Percentiles rank a stretch among this genome's conserved stretches.
Evolutionary conservation across 2,797 vertebrate species (phyloP).

Genomic region (Rhinatrema bivittatum): DNA sequence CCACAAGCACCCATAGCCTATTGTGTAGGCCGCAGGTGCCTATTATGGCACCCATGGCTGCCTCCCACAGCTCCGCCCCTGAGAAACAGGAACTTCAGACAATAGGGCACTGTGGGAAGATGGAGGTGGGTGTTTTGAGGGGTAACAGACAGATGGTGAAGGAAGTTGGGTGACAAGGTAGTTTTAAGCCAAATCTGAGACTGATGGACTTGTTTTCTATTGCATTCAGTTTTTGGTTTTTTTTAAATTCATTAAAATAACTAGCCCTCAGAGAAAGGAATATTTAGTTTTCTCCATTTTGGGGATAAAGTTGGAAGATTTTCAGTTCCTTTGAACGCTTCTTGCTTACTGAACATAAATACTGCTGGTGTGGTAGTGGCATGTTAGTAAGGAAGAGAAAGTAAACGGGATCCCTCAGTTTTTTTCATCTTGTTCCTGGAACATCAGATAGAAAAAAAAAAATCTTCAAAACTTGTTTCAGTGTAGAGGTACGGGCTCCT

Average conservation of each 20-base stretch:
- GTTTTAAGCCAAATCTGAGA: constrained; percentile 38
- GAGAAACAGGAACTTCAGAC: constrained; percentile 81
- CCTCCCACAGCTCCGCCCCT: constrained; percentile 74
- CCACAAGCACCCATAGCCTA: constrained; percentile 83
- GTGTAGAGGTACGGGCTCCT: no score
- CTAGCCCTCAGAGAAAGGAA: not conserved
- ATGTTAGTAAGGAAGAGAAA: no score
- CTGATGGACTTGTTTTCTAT: not conserved
- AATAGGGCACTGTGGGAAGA: constrained; percentile 86
- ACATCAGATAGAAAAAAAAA: no score
- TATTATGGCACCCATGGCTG: constrained; percentile 84
- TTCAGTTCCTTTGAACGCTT: no score
- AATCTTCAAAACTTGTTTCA: no score
- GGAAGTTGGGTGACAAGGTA: constrained; percentile 39
- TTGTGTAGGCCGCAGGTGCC: constrained; percentile 96
- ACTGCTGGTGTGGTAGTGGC: no score
- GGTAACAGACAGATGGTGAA: constrained; percentile 74
- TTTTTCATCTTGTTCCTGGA: no score
- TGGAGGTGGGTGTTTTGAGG: constrained; percentile 50
- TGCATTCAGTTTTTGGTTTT: constrained; percentile 11
- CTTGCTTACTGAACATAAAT: no score
- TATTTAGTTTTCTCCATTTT: not conserved
- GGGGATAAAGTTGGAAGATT: not conserved
- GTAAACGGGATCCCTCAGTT: no score
- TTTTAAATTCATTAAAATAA: constrained; percentile 8